A percentile compares a stretch with the other conserved stretches of the same genome.
phyloP scores from a whole-genome alignment of 2,888 invertebrate species.

The Agrotis ipsilon region DNA sequence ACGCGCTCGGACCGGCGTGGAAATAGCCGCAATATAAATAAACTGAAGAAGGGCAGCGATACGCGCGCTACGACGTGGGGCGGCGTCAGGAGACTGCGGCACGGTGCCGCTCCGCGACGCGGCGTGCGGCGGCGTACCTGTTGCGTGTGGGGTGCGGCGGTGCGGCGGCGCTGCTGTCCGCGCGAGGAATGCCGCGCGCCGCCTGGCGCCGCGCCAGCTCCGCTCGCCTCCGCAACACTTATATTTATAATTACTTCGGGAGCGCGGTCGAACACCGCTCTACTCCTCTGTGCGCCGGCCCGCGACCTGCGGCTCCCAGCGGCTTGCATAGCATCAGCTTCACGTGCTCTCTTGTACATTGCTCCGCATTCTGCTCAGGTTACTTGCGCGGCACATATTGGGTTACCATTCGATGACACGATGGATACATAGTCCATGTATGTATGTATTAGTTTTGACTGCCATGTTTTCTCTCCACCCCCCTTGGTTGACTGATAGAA shows the following conservation, averaged over 20 bases:
- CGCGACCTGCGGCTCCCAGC: neutral
- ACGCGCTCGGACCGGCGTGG: conserved; percentile 38
- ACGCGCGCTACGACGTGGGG: neutral
- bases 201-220: conserved; percentile 68
- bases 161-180: conserved; percentile 57
- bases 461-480: no score
- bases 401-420: neutral
- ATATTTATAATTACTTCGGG: conserved; percentile 68
- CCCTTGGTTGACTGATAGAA: no score
- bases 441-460: neutral
- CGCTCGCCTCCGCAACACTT: conserved; percentile 48
- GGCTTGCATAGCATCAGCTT: neutral
- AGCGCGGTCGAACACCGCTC: conserved; percentile 47
- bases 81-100: conserved; percentile 11
- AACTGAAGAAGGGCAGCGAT: conserved; percentile 26
- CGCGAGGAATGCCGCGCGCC: conserved; percentile 62
- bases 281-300: conserved; percentile 25
- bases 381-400: neutral
- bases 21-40: conserved; percentile 65
- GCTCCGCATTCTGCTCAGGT: neutral
- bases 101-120: conserved; percentile 36
- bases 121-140: conserved; percentile 28
- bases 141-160: conserved; percentile 43
- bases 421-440: neutral
- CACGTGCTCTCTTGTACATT: neutral